Base-by-base conservation (phyloP, 1,140 invertebrate genomes). In the Brachionus calyciflorus region DNA sequence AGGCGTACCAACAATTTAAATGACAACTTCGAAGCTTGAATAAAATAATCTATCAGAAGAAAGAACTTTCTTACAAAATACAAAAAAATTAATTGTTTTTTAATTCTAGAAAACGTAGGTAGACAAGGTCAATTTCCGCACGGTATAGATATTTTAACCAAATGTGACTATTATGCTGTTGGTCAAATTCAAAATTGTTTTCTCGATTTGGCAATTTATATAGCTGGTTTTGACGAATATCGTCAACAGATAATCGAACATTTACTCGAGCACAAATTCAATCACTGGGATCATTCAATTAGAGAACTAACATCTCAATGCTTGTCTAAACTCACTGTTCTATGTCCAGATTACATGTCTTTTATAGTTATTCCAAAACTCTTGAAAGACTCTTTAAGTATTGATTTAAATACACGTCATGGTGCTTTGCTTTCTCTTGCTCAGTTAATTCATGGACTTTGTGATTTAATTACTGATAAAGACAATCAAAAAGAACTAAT, bases 141-240 rank as follows among this genome's bases (percentile, higher is more conserved):
- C 87, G 96, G 96, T 33, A 98, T 99, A 81, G 92, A 96, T 51
- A 94, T 99, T 78, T 86, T 98, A 0, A 95, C 93, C 0, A 89
- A 89, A 0, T 93, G 93, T 19, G 96, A 99, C 86, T 99, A 97
- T 83, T 94, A 92, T 84, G 90, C 92, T 48, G 93, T 99, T n/a
- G 94, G 93, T 6, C 90, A 91, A 17, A 85, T 93, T 19, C 90
- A 87, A 79, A 90, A 92, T 82, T 91, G 95, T 4, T 99, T 91
- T 84, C 85, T 95, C 1, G 89, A 91, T 78, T 89, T 68, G 79
- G 87, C 86, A 81, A 78, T 85, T 24, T 85, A 84, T 79, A 90
- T 97, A 44, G 92, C 92, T 0, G 87, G 91, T 76, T 96, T 89
- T 81, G 85, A 89, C 17, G 92, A 94, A 79, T 98, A 98, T 82